phyloP scores from a whole-genome alignment of 2,113 vertebrate species.

The Platichthys flesus region DNA sequence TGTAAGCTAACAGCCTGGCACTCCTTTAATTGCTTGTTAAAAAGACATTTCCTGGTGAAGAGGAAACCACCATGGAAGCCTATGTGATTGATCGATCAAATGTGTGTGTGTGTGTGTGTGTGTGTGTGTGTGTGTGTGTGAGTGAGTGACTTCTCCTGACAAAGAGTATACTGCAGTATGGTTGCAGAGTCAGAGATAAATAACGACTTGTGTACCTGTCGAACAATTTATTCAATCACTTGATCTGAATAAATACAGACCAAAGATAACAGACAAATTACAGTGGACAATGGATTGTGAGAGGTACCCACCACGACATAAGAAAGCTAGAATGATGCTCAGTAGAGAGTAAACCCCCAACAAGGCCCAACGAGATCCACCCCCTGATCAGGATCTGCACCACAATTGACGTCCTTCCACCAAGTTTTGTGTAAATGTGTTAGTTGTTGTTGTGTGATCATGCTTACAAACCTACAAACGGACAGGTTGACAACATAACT shows the following conservation, averaged over 20 bases:
- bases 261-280: neutral
- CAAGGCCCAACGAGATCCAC: no score
- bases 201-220: neutral
- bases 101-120: neutral
- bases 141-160: neutral
- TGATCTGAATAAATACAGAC: neutral
- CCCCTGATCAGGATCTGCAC: no score
- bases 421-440: no score
- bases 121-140: neutral
- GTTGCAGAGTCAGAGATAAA: neutral
- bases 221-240: neutral
- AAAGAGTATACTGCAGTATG: neutral
- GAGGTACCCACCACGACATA: no score
- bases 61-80: slow-evolving; percentile 65
- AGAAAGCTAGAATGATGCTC: no score
- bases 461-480: no score
- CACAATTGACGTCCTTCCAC: no score
- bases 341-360: no score
- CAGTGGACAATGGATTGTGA: no score
- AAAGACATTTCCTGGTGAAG: slow-evolving; percentile 75
- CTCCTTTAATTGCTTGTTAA: slow-evolving; percentile 78
- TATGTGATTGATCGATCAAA: slow-evolving; percentile 10
- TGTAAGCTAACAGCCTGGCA: slow-evolving; percentile 51
- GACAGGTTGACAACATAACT: no score
- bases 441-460: no score